Evolutionary conservation across 2,113 vertebrate genomes (phyloP), one percentile per base, ranked within the genome.

Genomic region (Saimiri boliviensis): DNA sequence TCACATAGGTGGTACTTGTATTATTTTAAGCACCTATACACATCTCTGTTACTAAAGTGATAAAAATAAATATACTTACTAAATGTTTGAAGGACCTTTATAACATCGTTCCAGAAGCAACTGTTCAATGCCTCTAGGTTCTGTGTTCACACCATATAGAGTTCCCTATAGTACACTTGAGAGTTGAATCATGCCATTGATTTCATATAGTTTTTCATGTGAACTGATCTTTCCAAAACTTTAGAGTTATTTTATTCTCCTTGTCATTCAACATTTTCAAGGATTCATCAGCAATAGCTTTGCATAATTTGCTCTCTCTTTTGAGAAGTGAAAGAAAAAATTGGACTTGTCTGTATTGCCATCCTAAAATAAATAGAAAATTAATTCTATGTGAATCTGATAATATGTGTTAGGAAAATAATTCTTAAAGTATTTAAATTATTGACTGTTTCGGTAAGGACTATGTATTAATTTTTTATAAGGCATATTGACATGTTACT

Each of bases 21-120:
- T 95, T 97, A 89, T 96, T 97, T 96, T 96, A 91, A 97, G 85
- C 79, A 97, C 27, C 27, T 93, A 92, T 4, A 35, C 74, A 91
- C 58, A 95, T 40, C n/a, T 40, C 42, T 94, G 37, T 76, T 92
- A 89, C 60, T 95, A 97, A 60, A 86, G 56, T 96, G 82, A 97
- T 96, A 94, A 95, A 97, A 97, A 94, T 93, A 97, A 97, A 92
- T 45, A 87, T 8, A 81, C 49, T 90, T 96, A 90, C 81, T 83
- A 90, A 89, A 85, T 82, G 47, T 91, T 86, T 91, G 68, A 74
- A 96, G 86, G 27, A 97, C 94, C 85, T 92, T 97, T 97, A 94
- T 96, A 90, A 93, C 86, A 96, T 12, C 96, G 4, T 95, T 96
- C 35, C 79, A 95, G 84, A 95, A 96, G 95, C 77, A 94, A 71